Percentiles rank a stretch among this genome's conserved stretches.
These are phyloP conservation scores for Mya arenaria DNA, from an alignment of 1,140 invertebrate species.

Conservation along the genomic window DNA sequence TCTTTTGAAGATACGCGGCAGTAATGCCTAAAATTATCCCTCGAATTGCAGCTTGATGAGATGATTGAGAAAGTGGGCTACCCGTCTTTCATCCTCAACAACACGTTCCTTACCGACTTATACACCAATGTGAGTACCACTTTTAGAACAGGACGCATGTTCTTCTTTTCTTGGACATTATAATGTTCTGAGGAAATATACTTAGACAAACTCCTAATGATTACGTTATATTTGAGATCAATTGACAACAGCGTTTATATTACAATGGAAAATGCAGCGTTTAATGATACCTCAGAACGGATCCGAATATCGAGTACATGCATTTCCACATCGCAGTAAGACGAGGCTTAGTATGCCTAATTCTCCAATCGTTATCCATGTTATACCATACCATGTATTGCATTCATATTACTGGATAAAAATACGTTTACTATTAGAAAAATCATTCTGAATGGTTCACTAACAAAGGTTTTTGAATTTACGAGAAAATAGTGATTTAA, in stretches of 20 bases:
- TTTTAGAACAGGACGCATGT: neutral
- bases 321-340: no score
- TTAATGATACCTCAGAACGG: neutral
- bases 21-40: neutral
- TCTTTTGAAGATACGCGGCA: neutral
- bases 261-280: neutral
- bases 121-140: constrained; percentile 85
- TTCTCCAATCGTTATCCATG: no score
- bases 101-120: constrained; percentile 89
- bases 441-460: no score
- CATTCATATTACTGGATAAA: no score
- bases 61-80: constrained; percentile 86
- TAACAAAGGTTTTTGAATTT: no score
- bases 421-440: no score
- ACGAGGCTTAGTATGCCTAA: no score
- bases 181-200: neutral
- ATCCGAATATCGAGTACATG: neutral
- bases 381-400: no score
- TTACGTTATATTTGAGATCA: neutral
- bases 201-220: neutral
- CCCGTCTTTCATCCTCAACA: constrained; percentile 78
- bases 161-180: neutral
- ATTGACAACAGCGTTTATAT: neutral
- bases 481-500: no score
- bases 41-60: constrained; percentile 86